Evolutionary conservation across 2,113 vertebrate species (phyloP).

Genomic region (Ailuropoda melanoleuca): DNA sequence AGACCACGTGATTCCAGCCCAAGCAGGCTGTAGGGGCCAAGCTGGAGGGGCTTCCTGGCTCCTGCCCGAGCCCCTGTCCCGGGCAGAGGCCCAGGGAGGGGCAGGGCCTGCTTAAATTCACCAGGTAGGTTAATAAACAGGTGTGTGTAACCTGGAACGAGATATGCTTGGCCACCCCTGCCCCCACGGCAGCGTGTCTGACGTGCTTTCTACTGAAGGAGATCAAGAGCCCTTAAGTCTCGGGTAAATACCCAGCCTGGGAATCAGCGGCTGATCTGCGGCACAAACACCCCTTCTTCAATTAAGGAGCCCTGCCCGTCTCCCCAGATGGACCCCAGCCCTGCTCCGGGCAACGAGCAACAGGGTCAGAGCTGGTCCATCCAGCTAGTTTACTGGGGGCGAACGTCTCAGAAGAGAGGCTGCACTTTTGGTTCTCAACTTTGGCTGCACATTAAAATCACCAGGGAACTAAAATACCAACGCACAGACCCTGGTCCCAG

Average conservation of each 20-base stretch:
- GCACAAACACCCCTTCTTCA: not conserved
- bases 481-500: not conserved
- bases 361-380: rapidly evolving
- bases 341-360: not conserved
- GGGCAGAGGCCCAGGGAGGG: not conserved
- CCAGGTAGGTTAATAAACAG: not conserved
- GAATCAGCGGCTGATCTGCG: not conserved
- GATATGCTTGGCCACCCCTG: not conserved
- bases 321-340: not conserved
- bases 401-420: rapidly evolving
- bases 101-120: not conserved
- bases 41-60: not conserved
- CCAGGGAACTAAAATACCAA: rapidly evolving
- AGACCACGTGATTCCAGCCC: rapidly evolving
- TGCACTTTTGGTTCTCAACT: not conserved
- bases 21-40: not conserved
- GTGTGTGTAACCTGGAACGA: not conserved
- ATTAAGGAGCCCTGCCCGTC: not conserved
- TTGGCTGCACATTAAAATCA: not conserved
- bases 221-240: conserved; percentile 1
- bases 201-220: not conserved
- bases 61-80: not conserved
- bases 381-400: too few relatives aligned
- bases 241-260: not conserved
- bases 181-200: not conserved